phyloP scores from a whole-genome alignment of 2,888 invertebrate species.

The Allolobophora icterica region DNA sequence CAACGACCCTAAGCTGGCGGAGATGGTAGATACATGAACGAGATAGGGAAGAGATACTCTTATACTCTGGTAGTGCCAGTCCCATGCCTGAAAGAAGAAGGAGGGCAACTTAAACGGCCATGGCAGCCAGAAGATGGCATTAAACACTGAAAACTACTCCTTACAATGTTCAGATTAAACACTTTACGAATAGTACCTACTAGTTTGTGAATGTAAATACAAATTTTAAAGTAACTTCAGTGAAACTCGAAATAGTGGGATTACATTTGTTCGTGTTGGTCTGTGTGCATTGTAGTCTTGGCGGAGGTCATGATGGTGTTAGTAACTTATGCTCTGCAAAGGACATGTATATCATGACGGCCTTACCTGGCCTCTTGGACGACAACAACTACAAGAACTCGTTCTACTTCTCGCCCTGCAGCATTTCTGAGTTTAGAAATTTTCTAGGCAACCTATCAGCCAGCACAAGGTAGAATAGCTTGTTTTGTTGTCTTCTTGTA shows the following conservation, averaged over 20 bases:
- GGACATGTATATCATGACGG: slow-evolving; percentile 51
- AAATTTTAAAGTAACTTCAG: not conserved
- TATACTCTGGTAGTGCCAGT: too few species aligned
- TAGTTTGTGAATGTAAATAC: not conserved
- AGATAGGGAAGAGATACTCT: too few species aligned
- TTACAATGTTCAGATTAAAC: too few species aligned
- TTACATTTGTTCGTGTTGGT: not conserved
- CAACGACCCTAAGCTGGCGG: too few species aligned
- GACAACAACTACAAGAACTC: slow-evolving; percentile 43
- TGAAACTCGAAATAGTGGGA: too few species aligned
- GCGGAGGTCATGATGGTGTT: slow-evolving; percentile 50
- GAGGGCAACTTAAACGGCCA: too few species aligned
- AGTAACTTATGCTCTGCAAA: slow-evolving; percentile 43
- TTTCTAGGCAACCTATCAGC: slow-evolving; percentile 33
- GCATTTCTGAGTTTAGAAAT: slow-evolving; percentile 40
- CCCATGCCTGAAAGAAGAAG: too few species aligned
- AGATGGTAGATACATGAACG: too few species aligned
- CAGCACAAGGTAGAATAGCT: slow-evolving; percentile 25
- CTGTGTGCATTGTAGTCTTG: slow-evolving; percentile 45
- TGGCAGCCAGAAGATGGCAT: too few species aligned
- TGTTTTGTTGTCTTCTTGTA: not conserved
- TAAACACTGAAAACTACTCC: too few species aligned
- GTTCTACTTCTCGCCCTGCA: slow-evolving; percentile 50
- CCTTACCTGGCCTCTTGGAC: slow-evolving; percentile 45
- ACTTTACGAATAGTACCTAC: not conserved